Base-by-base conservation (phyloP, 1,140 invertebrate species). In the Panagrolaimus sp. region DNA sequence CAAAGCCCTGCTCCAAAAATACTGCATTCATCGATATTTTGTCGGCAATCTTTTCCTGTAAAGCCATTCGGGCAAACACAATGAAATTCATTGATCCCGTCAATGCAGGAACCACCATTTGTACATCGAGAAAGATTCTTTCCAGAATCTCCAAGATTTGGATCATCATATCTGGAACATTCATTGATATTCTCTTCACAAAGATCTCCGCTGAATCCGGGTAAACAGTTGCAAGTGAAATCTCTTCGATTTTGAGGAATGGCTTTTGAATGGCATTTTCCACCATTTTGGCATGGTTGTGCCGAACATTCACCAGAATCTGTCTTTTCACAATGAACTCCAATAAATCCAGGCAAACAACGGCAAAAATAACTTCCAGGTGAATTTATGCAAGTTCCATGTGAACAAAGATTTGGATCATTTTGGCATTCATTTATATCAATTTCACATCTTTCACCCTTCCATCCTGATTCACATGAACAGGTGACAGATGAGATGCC, bases 351-450 rank as follows among this genome's bases (percentile, higher is more conserved):
- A 0, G 90, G 88, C 81, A 90, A 89, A 73, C 92, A 95, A 45
- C 88, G 87, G 84, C 92, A 94, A 84, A 95, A 92, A 84, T 92
- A 95, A 3, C 91, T 93, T 0, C 93, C 93, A 0, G 92, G 92
- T 0, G 92, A 94, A 85, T 96, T 96, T 14, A 95, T 92, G 84
- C 93, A 96, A 71, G 90, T 90, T 17, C 92, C 92, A 73, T 92
- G 91, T 84, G 94, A 92, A 78, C 94, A 91, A 79, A 92, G 94
- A 1, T 91, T 91, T 0, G 90, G 92, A 15, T 44, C 24, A 32
- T 6, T 28, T 26, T 28, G 4, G 38, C 73, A 75, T 52, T 75
- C 73, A 71, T 75, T 46, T 38, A 74, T 46, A 65, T 74, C 91
- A 89, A 76, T 91, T 88, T 71, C 65, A 72, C 79, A 83, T 10